phyloP scores from a whole-genome alignment of 92 coral and sea anemone genomes.

The Virgularia gustaviana region DNA sequence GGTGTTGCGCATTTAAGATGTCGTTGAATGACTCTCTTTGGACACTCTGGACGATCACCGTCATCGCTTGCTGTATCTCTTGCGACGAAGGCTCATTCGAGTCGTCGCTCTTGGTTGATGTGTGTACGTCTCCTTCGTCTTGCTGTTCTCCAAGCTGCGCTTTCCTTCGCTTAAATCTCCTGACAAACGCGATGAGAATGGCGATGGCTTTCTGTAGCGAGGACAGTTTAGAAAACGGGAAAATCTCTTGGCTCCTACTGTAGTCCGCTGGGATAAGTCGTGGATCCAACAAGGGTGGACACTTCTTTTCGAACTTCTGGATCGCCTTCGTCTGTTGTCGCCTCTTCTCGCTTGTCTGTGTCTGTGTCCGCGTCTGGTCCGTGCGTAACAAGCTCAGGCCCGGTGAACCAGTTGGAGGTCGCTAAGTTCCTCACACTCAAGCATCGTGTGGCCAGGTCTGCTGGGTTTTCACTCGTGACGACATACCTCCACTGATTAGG shows the following conservation, averaged over 20 bases:
- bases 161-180: conserved; percentile 12
- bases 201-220: conserved; percentile 36
- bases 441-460: conserved; percentile 41
- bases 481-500: conserved; percentile 51
- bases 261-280: not conserved
- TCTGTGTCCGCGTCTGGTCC: too few species aligned
- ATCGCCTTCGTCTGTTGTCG: conserved; percentile 21
- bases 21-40: conserved; percentile 19
- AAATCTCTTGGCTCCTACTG: conserved; percentile 32
- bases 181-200: conserved; percentile 14
- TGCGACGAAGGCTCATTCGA: not conserved
- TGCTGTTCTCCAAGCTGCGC: not conserved
- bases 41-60: conserved; percentile 8
- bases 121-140: too few species aligned
- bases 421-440: not conserved
- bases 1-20: not conserved
- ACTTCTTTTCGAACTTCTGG: conserved; percentile 43
- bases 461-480: conserved; percentile 40
- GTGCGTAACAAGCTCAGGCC: conserved; percentile 31
- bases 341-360: too few species aligned
- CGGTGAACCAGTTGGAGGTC: conserved; percentile 29
- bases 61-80: conserved; percentile 15
- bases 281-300: not conserved
- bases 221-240: conserved; percentile 26
- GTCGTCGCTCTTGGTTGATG: too few species aligned